phyloP scores from a whole-genome alignment of 2,888 invertebrate species.

The Sphaeridia pumilis region DNA sequence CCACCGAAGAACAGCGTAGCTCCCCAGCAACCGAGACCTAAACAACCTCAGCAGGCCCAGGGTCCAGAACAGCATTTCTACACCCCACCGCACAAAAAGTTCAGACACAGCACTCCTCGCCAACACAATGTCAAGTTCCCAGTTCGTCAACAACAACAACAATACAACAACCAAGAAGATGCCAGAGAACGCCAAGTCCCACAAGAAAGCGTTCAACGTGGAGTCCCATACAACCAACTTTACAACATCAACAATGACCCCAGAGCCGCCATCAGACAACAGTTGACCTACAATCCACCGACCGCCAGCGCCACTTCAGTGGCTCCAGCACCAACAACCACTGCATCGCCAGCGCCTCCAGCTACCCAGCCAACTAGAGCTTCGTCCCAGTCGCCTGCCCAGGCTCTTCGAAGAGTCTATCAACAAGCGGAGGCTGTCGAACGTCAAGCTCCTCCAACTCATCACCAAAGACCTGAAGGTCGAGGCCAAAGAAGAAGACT shows the following conservation, averaged over 20 bases:
- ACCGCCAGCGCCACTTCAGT: too few species aligned
- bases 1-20: not conserved
- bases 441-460: not conserved
- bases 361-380: not conserved
- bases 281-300: not conserved
- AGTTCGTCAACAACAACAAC: constrained; percentile 17
- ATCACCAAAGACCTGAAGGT: constrained; percentile 1
- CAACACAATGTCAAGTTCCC: constrained; percentile 33
- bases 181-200: constrained; percentile 29
- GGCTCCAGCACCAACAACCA: not conserved
- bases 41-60: constrained; percentile 7
- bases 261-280: not conserved
- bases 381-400: not conserved
- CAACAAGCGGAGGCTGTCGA: too few species aligned
- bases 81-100: constrained; percentile 24
- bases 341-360: not conserved
- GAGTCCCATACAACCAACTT: constrained; percentile 15
- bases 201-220: constrained; percentile 28
- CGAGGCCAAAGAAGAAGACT: constrained; percentile 6
- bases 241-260: constrained; percentile 5
- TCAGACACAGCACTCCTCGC: constrained; percentile 34
- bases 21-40: constrained; percentile 9
- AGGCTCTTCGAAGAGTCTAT: not conserved
- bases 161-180: constrained; percentile 17
- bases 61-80: constrained; percentile 12